Evolutionary conservation across 2,113 vertebrate species (phyloP), one percentile per base, ranked within the genome.

Genomic region (Dipodomys merriami): DNA sequence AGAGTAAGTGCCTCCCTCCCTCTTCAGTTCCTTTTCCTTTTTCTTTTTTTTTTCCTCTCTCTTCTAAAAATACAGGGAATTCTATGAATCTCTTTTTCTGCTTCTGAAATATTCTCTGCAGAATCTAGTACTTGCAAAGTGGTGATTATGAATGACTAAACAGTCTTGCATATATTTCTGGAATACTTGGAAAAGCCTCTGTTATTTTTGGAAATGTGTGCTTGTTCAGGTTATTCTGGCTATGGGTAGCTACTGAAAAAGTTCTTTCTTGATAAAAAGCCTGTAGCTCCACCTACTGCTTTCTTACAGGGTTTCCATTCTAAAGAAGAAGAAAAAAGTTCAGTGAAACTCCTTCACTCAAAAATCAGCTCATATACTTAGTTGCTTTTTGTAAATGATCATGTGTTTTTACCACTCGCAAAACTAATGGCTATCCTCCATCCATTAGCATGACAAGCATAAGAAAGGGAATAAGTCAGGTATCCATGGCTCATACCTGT

Each of bases 271-370:
- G 95, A 97, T 86, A 94, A 97, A 97, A 97, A 96, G 98, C 86
- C 97, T 98, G 95, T 78, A 98, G 97, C 97, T 97, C 98, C 98
- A 98, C 95, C 98, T 98, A 96, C 97, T 97, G 98, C 95, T 96
- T 94, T 53, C 60, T 79, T 89, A 60, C 57, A 22, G 18, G 73
- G 5, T 49, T 83, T 67, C 1, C n/a, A 76, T 13, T 20, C 53
- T 77, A 15, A 78, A 29, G 88, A 86, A 72, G 67, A 30, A 57
- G 44, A 68, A 49, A 49, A 12, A 49, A 13, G 12, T 67, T 80
- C 35, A 29, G 30, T 64, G 39, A 78, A 91, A 82, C 11, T 87
- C 84, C 62, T 80, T 95, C 39, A 9, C 39, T 90, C 96, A 62
- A 65, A 94, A 79, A 35, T 79, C 46, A 64, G 35, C 81, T 82